Conservation (phyloP, 2,888 invertebrate genomes). For the Dascillus cervinus region DNA sequence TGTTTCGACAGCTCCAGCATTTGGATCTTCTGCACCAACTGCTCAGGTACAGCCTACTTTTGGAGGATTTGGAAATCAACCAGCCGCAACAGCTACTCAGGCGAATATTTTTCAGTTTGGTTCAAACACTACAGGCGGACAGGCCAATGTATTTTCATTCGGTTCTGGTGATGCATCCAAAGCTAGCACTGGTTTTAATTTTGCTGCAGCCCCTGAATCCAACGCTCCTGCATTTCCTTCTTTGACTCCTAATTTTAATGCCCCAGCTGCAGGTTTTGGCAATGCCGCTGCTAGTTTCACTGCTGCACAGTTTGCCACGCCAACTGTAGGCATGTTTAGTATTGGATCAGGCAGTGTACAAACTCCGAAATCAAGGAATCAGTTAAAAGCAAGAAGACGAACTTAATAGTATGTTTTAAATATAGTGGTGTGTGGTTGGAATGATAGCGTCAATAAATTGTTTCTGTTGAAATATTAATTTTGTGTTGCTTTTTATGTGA, state of each 20-base stretch:
- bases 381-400: slow-evolving; percentile 32
- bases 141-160: background rate
- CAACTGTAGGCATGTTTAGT: slow-evolving; percentile 39
- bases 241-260: slow-evolving; percentile 1
- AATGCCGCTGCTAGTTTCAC: slow-evolving; percentile 7
- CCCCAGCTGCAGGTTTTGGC: slow-evolving; percentile 10
- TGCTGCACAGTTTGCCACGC: slow-evolving; percentile 16
- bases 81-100: slow-evolving; percentile 7
- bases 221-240: background rate
- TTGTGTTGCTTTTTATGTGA: too few relatives aligned
- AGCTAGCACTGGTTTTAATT: slow-evolving; percentile 2
- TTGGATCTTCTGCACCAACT: too few relatives aligned
- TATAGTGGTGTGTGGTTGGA: too few relatives aligned
- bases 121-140: slow-evolving; percentile 7
- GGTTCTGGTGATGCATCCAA: background rate
- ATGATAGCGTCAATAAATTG: too few relatives aligned
- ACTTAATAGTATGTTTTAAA: too few relatives aligned
- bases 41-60: too few relatives aligned
- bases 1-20: too few relatives aligned
- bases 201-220: background rate
- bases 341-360: slow-evolving; percentile 42
- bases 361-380: slow-evolving; percentile 37
- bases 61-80: too few relatives aligned
- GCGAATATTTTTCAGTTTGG: slow-evolving; percentile 16
- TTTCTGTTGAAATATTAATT: too few relatives aligned